Evolutionary conservation across 2,888 invertebrate species (phyloP), one percentile per base, ranked within the genome.

Genomic region (Sipha maydis): DNA sequence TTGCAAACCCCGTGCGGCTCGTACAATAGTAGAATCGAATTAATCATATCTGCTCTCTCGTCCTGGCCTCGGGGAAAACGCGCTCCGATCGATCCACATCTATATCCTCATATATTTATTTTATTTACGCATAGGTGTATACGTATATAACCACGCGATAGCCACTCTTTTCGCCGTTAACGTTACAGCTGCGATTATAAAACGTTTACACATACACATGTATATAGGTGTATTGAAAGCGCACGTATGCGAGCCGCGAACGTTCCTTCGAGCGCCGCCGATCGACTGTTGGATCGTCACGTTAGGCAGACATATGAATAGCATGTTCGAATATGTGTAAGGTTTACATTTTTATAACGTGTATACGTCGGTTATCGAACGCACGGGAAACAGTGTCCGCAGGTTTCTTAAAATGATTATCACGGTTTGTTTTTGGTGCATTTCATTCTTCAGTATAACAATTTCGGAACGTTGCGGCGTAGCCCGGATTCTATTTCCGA

Each of bases 11-110:
- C 21, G 21, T 25, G 61, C 61, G 61, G 61, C 61, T 25, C 41
- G 31, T 41, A 82, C 67, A 83, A 83, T 83, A 56, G 54, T 56
- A 0, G 75, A 83, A 83, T 83, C 83, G 38, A 83, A 83, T 83
- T 83, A 83, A 83, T 83, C 83, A 83, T 83, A 73, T 83, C n/a
- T 75, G 75, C 71, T 48, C 25, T 48, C 48, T 17, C 21, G 19
- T 11, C 75, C 5, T 8, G 41, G 69, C 82, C 82, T 31, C 31
- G 4, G 71, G 82, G 41, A 41, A 69, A 82, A 82, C 21, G 48
- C 71, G 31, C 21, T 71, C 38, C 67, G 21, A 82, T 82, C 67
- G 67, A 67, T 82, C 41, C 67, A 82, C 41, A 67, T 48, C 48
- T 28, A n/a, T 41, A 7, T n/a, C 28, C 61, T 21, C 25, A 25